Base-by-base conservation (phyloP, 2,113 vertebrate genomes). In the Coreoperca whiteheadi region DNA sequence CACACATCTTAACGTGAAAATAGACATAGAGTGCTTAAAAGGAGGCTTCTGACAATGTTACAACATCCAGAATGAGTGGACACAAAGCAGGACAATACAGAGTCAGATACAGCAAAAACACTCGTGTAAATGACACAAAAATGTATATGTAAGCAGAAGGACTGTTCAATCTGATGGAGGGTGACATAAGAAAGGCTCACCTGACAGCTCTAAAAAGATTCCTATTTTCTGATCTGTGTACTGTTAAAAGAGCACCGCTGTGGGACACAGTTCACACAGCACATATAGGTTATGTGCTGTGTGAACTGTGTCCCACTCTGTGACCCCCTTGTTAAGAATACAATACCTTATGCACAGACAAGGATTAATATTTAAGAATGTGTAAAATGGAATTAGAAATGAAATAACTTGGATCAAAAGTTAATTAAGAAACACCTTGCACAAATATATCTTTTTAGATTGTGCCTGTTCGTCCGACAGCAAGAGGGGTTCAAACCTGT, bases 381-480 rank as follows among this genome's bases (percentile, higher is more conserved):
- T 91, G 84, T 84, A 85, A 91, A 79, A 87, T 89, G 83, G 80
- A 93, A 92, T 84, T 89, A 85, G 83, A 87, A 92, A 91, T 81
- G 59, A 89, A 89, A 89, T 89, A 63, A 84, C 74, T 87, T 84
- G 82, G 91, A 90, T 92, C 76, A 89, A 87, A 91, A 90, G 86
- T 93, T 88, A 91, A 91, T 92, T 82, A 88, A 83, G 72, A 91
- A 88, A 81, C 76, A 84, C 79, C 86, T 90, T 89, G 74, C 77
- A 86, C 85, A 92, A 91, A 86, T 93, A 90, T 66, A 82, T 89
- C 46, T 79, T 90, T 86, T 91, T 63, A 86, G 87, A 91, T 86
- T 83, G 75, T 10, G 43, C 57, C 83, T 73, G 43, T 60, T 85
- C 65, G 8, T 28, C 50, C 4, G 9, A 75, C 60, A 70, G 51